These are phyloP conservation scores for Eurytoma adleriae DNA, from an alignment of 2,888 invertebrate species.

Conservation along the genomic window DNA sequence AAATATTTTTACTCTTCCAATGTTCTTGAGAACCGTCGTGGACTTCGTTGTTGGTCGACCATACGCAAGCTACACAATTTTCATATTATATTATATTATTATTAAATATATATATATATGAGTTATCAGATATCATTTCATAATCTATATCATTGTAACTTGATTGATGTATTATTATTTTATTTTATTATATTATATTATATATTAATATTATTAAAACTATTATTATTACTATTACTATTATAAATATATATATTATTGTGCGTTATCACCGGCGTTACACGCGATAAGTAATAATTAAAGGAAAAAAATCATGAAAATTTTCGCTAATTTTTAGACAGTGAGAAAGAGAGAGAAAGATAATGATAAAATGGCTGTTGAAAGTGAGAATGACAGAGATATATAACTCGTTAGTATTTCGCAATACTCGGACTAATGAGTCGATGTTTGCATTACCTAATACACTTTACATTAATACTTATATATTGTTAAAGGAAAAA, in stretches of 20 bases:
- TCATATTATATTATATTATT: slow-evolving; percentile 48
- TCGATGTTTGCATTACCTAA: slow-evolving; percentile 16
- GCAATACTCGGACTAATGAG: slow-evolving; percentile 55
- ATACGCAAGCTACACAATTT: slow-evolving; percentile 48
- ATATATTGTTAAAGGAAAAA: slow-evolving; percentile 45
- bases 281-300: slow-evolving; percentile 16
- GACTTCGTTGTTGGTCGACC: slow-evolving; percentile 55
- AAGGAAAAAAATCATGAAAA: not conserved
- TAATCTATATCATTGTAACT: slow-evolving; percentile 43
- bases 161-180: slow-evolving; percentile 51
- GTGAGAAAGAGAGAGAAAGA: slow-evolving; percentile 35
- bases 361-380: slow-evolving; percentile 37
- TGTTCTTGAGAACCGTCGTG: slow-evolving; percentile 51
- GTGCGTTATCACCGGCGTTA: slow-evolving; percentile 33
- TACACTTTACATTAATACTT: slow-evolving; percentile 34
- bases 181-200: slow-evolving; percentile 43
- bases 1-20: slow-evolving; percentile 51
- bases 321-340: slow-evolving; percentile 38
- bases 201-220: slow-evolving; percentile 50
- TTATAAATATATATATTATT: slow-evolving; percentile 42
- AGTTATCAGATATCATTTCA: slow-evolving; percentile 49
- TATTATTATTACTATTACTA: slow-evolving; percentile 49
- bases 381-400: slow-evolving; percentile 51
- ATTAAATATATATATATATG: slow-evolving; percentile 35
- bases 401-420: slow-evolving; percentile 56